Evolutionary conservation across 2,797 vertebrate genomes (phyloP).

Genomic region (Acipenser ruthenus): DNA sequence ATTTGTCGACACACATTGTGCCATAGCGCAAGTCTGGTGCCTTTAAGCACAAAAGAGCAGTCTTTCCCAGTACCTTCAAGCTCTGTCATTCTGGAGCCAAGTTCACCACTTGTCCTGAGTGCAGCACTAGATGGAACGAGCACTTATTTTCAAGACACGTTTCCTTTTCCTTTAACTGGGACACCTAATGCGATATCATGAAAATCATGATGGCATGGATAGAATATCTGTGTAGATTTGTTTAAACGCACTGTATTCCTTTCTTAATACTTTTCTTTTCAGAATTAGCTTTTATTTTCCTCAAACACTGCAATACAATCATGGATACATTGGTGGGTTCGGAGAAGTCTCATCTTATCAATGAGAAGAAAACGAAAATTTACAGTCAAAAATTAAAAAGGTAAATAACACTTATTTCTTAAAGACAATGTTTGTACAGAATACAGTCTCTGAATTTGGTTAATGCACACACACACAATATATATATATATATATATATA

Average conservation of each 20-base stretch:
- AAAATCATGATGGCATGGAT: too few relatives aligned
- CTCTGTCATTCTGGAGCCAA: conserved; percentile 19
- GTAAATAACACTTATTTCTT: conserved; percentile 31
- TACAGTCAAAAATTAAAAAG: conserved; percentile 59
- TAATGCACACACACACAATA: conserved; percentile 8
- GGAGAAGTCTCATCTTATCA: conserved; percentile 65
- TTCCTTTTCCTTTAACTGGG: neutral
- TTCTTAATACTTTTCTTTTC: too few relatives aligned
- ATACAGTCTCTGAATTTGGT: neutral
- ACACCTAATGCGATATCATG: too few relatives aligned
- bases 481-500: neutral
- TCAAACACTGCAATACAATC: conserved; percentile 3
- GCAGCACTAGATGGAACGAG: conserved; percentile 11
- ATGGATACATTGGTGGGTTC: conserved; percentile 58
- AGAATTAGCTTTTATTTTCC: too few relatives aligned
- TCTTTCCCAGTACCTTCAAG: conserved; percentile 14
- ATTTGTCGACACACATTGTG: conserved; percentile 11
- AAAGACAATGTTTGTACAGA: too few relatives aligned
- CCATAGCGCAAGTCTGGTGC: neutral
- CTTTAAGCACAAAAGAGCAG: conserved; percentile 10
- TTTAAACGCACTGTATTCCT: too few relatives aligned
- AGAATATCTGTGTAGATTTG: too few relatives aligned
- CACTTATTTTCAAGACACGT: neutral
- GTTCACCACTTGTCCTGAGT: conserved; percentile 20
- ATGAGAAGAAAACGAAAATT: conserved; percentile 57